Evolutionary conservation across 2,797 vertebrate species (phyloP), one percentile per base, ranked within the genome.

Genomic region (Arrhamphus sclerolepis): DNA sequence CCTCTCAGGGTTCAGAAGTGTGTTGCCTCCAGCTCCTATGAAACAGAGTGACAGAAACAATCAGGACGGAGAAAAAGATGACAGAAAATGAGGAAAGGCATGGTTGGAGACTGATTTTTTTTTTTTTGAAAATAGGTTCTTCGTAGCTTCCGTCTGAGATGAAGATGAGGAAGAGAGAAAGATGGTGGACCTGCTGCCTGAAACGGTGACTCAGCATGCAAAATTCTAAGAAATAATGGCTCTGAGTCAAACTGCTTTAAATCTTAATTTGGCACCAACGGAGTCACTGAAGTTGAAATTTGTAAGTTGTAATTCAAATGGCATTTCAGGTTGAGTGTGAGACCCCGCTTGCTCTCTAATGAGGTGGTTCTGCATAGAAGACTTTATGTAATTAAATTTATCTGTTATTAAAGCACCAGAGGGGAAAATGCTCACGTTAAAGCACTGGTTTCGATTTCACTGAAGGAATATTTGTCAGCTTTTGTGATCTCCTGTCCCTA

Each of bases 1-100:
- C 18, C 55, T 77, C 50, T 66, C 49, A 52, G 66, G 60, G 57
- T 40, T 89, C 66, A 91, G 4, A 91, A 83, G 62, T 79, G 10
- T 41, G 89, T 88, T 38, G 0, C 67, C n/a, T 1, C 22, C 28
- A 50, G 57, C 7, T 69, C 81, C 89, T 89, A 81, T 57, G 56
- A 70, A 75, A 56, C 48, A 68, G 53, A 77, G 49, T 48, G 14
- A 77, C 46, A 46, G n/a, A 19, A 41, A 24, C 46, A 48, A 52
- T 53, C 4, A 63, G 50, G 57, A 49, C 26, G 77, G 24, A 43
- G 11, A 46, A 43, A 9, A 41, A 52, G n/a, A 8, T 42, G 21
- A 24, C 16, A 38, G 6, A 31, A 6, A 4, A 41, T 29, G 4
- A 46, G 7, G n/a, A 64, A 22, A 28, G 46, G 19, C 8, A 11